Evolutionary conservation across 1,140 invertebrate genomes (phyloP).

Genomic region (Tetramorium simillimum): DNA sequence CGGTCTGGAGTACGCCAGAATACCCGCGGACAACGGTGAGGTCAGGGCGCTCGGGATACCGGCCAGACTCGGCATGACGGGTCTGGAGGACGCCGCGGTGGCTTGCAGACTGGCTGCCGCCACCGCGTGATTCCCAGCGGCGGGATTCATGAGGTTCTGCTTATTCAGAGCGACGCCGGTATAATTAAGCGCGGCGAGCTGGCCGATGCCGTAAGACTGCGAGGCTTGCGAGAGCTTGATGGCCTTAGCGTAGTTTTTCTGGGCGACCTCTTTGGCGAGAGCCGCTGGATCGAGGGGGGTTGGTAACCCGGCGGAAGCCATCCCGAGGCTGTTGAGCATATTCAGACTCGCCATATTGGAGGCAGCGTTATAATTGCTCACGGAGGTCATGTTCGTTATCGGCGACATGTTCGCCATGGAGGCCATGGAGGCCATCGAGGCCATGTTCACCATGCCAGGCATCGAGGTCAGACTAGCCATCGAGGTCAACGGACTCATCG

Average conservation of each 20-base stretch:
- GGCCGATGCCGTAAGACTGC: constrained; percentile 82
- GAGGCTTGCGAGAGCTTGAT: constrained; percentile 87
- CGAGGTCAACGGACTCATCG: constrained; percentile 80
- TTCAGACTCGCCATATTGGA: constrained; percentile 80
- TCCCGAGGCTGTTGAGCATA: constrained; percentile 80
- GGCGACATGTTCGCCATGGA: constrained; percentile 75
- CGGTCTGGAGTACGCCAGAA: constrained; percentile 87
- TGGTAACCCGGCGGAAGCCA: constrained; percentile 71
- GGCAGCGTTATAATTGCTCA: constrained; percentile 75
- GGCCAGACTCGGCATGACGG: constrained; percentile 77
- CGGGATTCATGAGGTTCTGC: constrained; percentile 83
- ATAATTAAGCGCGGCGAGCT: constrained; percentile 90
- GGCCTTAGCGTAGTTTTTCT: constrained; percentile 91
- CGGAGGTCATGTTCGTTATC: constrained; percentile 74
- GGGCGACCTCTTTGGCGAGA: constrained; percentile 91
- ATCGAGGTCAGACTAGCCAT: constrained; percentile 78
- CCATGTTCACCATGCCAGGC: constrained; percentile 77
- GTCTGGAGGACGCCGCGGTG: constrained; percentile 72
- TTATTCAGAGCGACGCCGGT: constrained; percentile 92
- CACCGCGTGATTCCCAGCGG: constrained; percentile 77
- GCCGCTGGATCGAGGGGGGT: constrained; percentile 86
- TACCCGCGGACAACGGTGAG: constrained; percentile 79
- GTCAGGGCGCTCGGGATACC: constrained; percentile 78
- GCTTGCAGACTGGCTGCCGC: constrained; percentile 78
- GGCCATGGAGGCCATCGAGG: constrained; percentile 73